These are phyloP conservation scores for Acrocephalus scirpaceus DNA, from an alignment of 2,797 vertebrate genomes.

Conservation along the genomic window DNA sequence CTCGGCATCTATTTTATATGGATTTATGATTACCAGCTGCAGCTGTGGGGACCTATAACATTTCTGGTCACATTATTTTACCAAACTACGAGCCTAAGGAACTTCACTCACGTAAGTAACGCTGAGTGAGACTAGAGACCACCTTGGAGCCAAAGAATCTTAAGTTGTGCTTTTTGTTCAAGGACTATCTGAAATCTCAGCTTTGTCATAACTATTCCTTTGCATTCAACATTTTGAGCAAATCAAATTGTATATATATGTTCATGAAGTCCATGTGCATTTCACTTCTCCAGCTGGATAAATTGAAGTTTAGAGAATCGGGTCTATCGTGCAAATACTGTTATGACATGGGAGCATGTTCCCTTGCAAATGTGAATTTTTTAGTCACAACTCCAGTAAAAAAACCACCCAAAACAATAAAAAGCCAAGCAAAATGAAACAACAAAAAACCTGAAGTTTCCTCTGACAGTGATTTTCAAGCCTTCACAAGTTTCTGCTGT, in stretches of 20 bases:
- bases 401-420: neutral
- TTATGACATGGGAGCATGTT: neutral
- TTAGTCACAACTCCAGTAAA: neutral
- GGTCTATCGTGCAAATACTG: neutral
- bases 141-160: neutral
- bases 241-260: neutral
- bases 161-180: neutral
- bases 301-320: neutral
- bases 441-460: neutral
- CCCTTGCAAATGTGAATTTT: neutral
- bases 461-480: neutral
- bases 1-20: neutral
- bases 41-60: neutral
- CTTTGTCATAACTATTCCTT: neutral
- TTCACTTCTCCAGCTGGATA: neutral
- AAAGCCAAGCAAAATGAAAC: neutral
- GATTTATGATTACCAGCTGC: neutral
- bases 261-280: neutral
- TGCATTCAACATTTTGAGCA: neutral
- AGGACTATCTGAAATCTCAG: neutral
- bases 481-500: neutral
- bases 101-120: neutral
- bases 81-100: neutral
- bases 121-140: neutral
- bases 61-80: neutral